These are phyloP conservation scores for Julus scandinavius DNA, from an alignment of 2,888 invertebrate species.

Conservation along the genomic window DNA sequence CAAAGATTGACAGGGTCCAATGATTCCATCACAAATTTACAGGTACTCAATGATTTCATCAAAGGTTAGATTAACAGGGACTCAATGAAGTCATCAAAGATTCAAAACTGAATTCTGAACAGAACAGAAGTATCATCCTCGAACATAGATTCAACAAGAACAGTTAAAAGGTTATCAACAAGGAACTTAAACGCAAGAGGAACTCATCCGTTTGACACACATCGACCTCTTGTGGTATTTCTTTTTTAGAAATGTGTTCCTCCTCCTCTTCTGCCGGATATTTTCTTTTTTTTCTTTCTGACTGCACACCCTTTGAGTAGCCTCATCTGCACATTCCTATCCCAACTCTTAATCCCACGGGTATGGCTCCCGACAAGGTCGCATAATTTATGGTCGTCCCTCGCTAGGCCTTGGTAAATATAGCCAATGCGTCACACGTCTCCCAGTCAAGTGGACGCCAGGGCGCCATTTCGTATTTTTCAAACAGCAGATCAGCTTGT, in stretches of 20 bases:
- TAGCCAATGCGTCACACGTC: conserved; percentile 7
- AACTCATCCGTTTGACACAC: not conserved
- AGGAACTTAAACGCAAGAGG: too few relatives aligned
- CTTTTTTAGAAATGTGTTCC: not conserved
- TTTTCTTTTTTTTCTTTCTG: not conserved
- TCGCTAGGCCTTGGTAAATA: conserved; percentile 14
- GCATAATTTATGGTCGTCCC: not conserved
- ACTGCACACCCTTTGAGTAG: not conserved
- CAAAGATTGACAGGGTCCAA: too few relatives aligned
- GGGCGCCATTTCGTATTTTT: not conserved
- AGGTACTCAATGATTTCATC: too few relatives aligned
- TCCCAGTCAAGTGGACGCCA: conserved; percentile 3
- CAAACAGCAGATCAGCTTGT: not conserved
- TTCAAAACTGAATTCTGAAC: too few relatives aligned
- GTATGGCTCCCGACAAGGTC: not conserved
- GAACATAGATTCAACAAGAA: too few relatives aligned
- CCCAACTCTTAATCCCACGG: not conserved
- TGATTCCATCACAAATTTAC: too few relatives aligned
- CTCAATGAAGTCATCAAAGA: too few relatives aligned
- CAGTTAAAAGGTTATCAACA: too few relatives aligned
- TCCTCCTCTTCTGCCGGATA: not conserved
- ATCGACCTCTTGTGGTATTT: not conserved
- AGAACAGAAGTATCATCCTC: too few relatives aligned
- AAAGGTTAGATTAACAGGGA: too few relatives aligned
- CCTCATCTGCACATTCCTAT: not conserved